Percentiles rank a stretch among this genome's conserved stretches.
Evolutionary conservation across 2,113 vertebrate species (phyloP).

Genomic region (Sitta europaea): DNA sequence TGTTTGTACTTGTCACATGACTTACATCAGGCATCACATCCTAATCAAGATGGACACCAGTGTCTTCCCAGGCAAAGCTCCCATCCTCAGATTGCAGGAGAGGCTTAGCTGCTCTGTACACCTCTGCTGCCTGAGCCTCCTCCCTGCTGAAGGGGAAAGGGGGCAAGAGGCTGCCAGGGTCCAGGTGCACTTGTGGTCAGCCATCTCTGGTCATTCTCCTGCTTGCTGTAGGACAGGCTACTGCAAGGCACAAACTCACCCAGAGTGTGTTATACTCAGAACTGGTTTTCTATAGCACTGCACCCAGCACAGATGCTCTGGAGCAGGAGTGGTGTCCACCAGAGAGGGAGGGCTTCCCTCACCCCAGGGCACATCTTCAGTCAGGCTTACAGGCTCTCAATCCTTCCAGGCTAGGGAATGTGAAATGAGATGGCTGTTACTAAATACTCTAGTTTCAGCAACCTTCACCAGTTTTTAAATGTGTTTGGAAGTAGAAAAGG

Average conservation of each 20-base stretch:
- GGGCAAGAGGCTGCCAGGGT: background rate
- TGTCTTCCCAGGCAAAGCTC: constrained; percentile 54
- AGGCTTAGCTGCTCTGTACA: background rate
- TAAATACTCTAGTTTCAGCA: background rate
- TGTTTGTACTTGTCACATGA: constrained; percentile 58
- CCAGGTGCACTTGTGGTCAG: background rate
- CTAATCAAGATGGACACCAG: constrained; percentile 34
- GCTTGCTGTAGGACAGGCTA: background rate
- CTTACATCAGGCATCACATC: constrained; percentile 40
- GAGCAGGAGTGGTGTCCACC: background rate
- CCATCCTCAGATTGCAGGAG: background rate
- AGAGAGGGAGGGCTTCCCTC: background rate
- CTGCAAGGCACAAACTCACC: background rate
- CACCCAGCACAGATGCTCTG: background rate
- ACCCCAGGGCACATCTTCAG: background rate
- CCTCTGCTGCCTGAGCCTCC: background rate
- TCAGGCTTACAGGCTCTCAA: background rate
- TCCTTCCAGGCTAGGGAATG: background rate
- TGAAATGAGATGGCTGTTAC: background rate
- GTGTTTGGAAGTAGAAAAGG: background rate
- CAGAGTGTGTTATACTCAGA: background rate
- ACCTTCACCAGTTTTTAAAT: background rate
- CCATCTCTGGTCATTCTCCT: background rate
- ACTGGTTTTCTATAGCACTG: background rate
- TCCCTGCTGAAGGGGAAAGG: background rate